Base-by-base conservation (phyloP, 2,797 vertebrate species). In the Acanthurus leucopareius region DNA sequence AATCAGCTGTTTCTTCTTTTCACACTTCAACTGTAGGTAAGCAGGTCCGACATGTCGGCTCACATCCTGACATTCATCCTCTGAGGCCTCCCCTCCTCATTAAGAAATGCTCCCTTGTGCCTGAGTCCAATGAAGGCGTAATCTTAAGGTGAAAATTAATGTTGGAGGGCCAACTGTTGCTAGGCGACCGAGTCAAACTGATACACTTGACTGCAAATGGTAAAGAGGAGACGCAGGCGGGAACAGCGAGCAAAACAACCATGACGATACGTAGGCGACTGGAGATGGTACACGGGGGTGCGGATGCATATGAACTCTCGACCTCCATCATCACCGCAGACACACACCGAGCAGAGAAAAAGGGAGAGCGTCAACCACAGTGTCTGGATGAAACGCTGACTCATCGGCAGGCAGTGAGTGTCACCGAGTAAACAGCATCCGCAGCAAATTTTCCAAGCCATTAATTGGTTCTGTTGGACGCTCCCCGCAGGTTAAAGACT, bases 361-460 rank as follows among this genome's bases (percentile, higher is more conserved):
- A 72, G 49, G 13, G 53, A 53, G 25, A 62, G 58, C 15, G 61
- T 25, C 9, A 44, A 14, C 19, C 40, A 42, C 28, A 72, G 66
- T 16, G 60, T 20, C 35, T 51, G 15, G 35, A 68, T 45, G 57
- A 84, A 74, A 42, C 1, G 40, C 78, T 74, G 76, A 67, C 14
- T 76, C 77, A 80, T 74, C 58, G 15, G 65, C 59, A 73, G 61
- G 75, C 72, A 65, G 53, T 13, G 11, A 70, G 67, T 42, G 54
- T 72, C 66, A 4, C 5, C 28, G 44, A 64, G 68, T 42, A 56
- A 79, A 68, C 42, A 47, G 51, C 48, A 49, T 35, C 53, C n/a
- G 6, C 75, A 38, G 77, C 56, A 64, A 40, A 61, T 61, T 79
- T 80, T 77, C 52, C 47, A 48, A 85, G 63, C 68, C 75, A 71